Conservation (phyloP, 2,113 vertebrate genomes). For the Paradoxurus hermaphroditus region DNA sequence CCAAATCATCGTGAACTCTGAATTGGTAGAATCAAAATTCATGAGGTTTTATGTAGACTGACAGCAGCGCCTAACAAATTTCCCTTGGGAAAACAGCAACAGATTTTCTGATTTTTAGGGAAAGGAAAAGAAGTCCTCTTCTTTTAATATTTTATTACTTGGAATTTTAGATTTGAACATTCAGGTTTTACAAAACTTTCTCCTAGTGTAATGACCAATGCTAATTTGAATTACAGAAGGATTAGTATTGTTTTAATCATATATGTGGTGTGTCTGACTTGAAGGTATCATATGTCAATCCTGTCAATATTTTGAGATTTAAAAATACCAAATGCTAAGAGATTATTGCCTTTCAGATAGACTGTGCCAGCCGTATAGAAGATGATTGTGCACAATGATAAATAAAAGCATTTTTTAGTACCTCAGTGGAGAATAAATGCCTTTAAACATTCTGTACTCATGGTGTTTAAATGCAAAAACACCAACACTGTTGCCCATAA, state of each 20-base stretch:
- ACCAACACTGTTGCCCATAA: not conserved
- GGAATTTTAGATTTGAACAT: not conserved
- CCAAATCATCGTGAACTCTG: not conserved
- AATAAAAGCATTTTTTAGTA: not conserved
- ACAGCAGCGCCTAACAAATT: not conserved
- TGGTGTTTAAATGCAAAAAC: not conserved
- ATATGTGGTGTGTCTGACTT: not conserved
- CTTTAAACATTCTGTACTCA: not conserved
- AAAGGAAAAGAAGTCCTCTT: slow-evolving; percentile 2
- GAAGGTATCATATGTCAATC: slow-evolving; percentile 1
- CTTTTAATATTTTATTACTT: slow-evolving; percentile 1
- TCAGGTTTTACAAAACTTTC: not conserved
- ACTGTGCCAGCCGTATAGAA: not conserved
- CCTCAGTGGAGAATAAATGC: not conserved
- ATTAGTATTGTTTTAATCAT: slow-evolving; percentile 42
- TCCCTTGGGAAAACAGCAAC: not conserved
- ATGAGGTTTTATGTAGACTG: not conserved
- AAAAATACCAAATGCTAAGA: not conserved
- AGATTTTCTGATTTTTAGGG: not conserved
- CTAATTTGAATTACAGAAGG: not conserved
- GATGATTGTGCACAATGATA: not conserved
- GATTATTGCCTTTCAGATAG: not conserved
- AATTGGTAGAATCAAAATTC: not conserved
- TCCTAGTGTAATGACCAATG: not conserved
- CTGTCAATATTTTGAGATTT: slow-evolving; percentile 35